Percentiles rank a stretch among this genome's conserved stretches.
Conservation (phyloP, 2,888 invertebrate genomes). For the Drosophila paramelanica region DNA sequence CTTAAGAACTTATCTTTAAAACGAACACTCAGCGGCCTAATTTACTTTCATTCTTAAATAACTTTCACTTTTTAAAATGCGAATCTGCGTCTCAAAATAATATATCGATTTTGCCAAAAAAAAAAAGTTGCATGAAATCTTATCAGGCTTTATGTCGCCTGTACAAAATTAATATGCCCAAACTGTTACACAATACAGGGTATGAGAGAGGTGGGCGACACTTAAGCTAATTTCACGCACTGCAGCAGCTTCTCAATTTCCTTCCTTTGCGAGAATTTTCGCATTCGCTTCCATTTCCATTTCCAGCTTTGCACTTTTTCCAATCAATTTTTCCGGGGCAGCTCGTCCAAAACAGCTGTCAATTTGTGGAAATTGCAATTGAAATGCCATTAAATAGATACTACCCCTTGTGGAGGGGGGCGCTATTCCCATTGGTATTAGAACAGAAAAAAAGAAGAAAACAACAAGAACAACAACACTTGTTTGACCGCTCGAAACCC, state of each 20-base stretch:
- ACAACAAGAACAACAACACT: neutral
- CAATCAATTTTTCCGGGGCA: slow-evolving; percentile 49
- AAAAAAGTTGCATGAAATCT: no score
- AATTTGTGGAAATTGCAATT: slow-evolving; percentile 56
- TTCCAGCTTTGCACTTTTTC: slow-evolving; percentile 20
- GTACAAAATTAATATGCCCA: no score
- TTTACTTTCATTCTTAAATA: no score
- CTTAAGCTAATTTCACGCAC: slow-evolving; percentile 84
- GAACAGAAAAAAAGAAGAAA: neutral
- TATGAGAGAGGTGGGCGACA: slow-evolving; percentile 32
- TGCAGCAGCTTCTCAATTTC: slow-evolving; percentile 45
- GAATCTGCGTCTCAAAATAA: no score
- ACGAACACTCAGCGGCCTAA: no score
- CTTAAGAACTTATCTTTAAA: no score
- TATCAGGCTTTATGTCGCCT: no score
- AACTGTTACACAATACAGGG: neutral
- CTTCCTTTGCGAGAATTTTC: neutral
- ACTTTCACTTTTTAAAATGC: no score
- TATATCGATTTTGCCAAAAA: no score
- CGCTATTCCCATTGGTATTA: neutral
- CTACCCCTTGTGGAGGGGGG: neutral
- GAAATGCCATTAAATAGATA: slow-evolving; percentile 57
- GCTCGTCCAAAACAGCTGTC: slow-evolving; percentile 68
- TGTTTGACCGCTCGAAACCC: slow-evolving; percentile 7
- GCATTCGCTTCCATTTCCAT: neutral